Conservation (phyloP, 2,888 invertebrate species). For the Eilema sororculum region DNA sequence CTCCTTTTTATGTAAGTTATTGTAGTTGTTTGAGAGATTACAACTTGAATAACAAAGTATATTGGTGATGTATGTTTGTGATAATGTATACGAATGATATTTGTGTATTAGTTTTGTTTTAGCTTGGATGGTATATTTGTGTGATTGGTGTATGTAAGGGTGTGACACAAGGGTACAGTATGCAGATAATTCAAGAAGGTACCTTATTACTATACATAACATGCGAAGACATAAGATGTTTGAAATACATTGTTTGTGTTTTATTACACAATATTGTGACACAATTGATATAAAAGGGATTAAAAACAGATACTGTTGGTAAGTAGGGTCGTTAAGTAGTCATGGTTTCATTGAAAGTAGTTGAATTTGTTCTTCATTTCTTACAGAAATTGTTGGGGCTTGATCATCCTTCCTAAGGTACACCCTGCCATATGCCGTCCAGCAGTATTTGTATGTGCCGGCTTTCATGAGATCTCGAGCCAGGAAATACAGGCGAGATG, state of each 20-base stretch:
- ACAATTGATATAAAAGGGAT: not conserved
- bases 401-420: not conserved
- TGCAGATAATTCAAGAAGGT: not conserved
- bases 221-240: no score
- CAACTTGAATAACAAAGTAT: no score
- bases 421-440: not conserved
- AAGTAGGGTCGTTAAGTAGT: not conserved
- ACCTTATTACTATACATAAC: no score
- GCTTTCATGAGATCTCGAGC: not conserved
- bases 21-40: not conserved
- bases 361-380: not conserved
- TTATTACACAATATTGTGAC: no score
- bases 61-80: no score
- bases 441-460: not conserved
- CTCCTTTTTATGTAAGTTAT: not conserved
- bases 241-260: no score
- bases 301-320: not conserved
- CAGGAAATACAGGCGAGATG: not conserved
- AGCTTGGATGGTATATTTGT: not conserved
- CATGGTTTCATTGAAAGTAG: no score
- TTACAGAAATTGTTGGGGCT: not conserved
- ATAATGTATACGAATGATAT: no score
- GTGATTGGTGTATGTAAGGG: not conserved
- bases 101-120: no score
- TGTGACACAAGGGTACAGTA: not conserved